phyloP scores from a whole-genome alignment of 2,797 vertebrate genomes.

The Microctenopoma steveboyesi region DNA sequence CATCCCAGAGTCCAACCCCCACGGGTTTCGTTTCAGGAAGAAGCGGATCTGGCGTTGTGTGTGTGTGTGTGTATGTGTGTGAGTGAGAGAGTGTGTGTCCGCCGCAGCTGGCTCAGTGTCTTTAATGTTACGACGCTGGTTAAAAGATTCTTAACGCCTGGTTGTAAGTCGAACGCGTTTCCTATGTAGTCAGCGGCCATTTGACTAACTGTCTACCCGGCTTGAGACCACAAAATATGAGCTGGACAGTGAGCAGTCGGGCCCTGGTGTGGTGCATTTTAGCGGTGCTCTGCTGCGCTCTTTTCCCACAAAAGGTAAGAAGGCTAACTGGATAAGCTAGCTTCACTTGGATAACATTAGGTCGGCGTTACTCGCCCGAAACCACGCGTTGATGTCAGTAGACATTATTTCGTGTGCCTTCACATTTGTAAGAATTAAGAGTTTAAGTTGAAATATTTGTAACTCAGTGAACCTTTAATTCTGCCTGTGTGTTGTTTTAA shows the following conservation, averaged over 20 bases:
- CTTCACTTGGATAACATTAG: slow-evolving; percentile 30
- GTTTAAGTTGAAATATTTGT: background rate
- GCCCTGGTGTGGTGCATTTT: slow-evolving; percentile 79
- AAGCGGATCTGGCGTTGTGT: slow-evolving; percentile 32
- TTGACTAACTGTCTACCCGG: slow-evolving; percentile 55
- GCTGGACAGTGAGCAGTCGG: slow-evolving; percentile 77
- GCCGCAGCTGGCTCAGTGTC: slow-evolving; percentile 1
- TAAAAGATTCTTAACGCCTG: slow-evolving; percentile 11
- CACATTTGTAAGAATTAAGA: background rate
- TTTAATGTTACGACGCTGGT: slow-evolving; percentile 2
- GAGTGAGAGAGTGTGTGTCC: background rate
- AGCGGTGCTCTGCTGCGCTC: slow-evolving; percentile 70
- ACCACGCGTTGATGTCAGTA: background rate
- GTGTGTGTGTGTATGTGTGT: too few species aligned
- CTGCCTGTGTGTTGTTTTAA: slow-evolving; percentile 3
- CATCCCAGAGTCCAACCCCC: slow-evolving; percentile 73
- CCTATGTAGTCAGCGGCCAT: slow-evolving; percentile 69
- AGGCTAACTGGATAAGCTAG: slow-evolving; percentile 49
- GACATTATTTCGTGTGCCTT: background rate
- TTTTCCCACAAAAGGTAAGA: slow-evolving; percentile 78
- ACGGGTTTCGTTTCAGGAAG: slow-evolving; percentile 76
- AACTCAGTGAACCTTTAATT: background rate
- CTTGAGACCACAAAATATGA: slow-evolving; percentile 73
- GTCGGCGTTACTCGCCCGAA: background rate
- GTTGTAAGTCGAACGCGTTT: slow-evolving; percentile 21